Base-by-base conservation (phyloP, 2,113 vertebrate genomes). In the Tachycineta bicolor region DNA sequence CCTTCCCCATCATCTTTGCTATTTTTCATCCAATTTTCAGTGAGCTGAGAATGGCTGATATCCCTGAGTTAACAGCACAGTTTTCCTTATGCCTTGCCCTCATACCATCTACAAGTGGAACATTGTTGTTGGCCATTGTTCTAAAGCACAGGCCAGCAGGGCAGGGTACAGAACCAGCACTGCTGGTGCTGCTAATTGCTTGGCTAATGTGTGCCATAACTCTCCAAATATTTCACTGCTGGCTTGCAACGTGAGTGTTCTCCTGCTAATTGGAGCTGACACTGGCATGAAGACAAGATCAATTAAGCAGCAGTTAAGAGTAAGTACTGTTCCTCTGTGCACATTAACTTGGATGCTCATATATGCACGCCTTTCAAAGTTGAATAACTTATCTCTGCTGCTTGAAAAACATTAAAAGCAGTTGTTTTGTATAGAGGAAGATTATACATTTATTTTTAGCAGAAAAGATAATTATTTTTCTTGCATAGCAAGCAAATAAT, bases 291-390 rank as follows among this genome's bases (percentile, higher is more conserved):
- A 88, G 39, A 87, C 83, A 94, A 92, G 37, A 63, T 69, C 64
- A 74, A 55, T 94, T 90, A 94, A 91, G 91, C 46, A 93, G 74
- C 44, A 89, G 46, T 77, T 89, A 69, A 69, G 7, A 52, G 46
- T 37, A 89, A 78, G 34, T 91, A 55, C 62, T 74, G 43, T 62
- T 93, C 11, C 34, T 87, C 60, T 70, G 37, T 2, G 5, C n/a
- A 58, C 53, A 90, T 44, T 47, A 81, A 74, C 82, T 83, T 0
- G 0, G 50, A 65, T 73, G 53, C 33, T 41, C 64, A 22, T 39
- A 62, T 16, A 60, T 43, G 37, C 25, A 11, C 14, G 21, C 12
- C 44, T 44, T 90, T 73, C 43, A 2, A 95, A 83, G 58, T 33
- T 60, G 52, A 93, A 58, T 52, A 56, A 83, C 44, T 63, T 47